These are phyloP conservation scores for Lottia scabra DNA, from an alignment of 2,888 invertebrate species.

Conservation along the genomic window DNA sequence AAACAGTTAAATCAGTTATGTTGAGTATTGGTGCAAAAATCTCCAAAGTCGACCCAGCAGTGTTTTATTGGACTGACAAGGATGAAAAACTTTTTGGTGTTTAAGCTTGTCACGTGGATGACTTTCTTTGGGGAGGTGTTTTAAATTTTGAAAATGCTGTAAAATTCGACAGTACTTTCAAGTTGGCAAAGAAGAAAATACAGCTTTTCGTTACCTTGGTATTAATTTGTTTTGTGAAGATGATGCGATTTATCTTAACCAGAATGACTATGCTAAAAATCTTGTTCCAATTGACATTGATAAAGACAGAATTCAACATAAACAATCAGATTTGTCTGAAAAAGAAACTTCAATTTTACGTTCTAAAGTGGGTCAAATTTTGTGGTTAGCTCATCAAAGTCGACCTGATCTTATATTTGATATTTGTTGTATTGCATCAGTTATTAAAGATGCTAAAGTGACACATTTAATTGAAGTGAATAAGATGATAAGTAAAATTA, in stretches of 20 bases:
- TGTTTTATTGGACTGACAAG: constrained; percentile 8
- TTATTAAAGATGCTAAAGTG: background rate
- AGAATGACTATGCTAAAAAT: background rate
- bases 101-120: constrained; percentile 12
- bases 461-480: background rate
- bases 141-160: background rate
- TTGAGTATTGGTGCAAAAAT: background rate
- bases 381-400: background rate
- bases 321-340: background rate
- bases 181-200: background rate
- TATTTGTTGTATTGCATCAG: background rate
- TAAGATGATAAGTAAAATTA: background rate
- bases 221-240: background rate
- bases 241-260: background rate
- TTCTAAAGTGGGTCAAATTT: constrained; percentile 8
- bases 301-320: background rate
- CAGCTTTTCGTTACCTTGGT: background rate
- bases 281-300: background rate
- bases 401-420: background rate
- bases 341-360: background rate
- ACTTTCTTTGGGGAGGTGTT: constrained; percentile 7
- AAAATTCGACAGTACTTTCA: background rate
- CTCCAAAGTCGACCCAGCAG: constrained; percentile 9
- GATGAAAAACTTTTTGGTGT: background rate
- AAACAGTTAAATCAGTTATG: background rate